A percentile compares a stretch with the other conserved stretches of the same genome.
phyloP scores from a whole-genome alignment of 1,140 invertebrate genomes.

The Cyclargus thomasi region DNA sequence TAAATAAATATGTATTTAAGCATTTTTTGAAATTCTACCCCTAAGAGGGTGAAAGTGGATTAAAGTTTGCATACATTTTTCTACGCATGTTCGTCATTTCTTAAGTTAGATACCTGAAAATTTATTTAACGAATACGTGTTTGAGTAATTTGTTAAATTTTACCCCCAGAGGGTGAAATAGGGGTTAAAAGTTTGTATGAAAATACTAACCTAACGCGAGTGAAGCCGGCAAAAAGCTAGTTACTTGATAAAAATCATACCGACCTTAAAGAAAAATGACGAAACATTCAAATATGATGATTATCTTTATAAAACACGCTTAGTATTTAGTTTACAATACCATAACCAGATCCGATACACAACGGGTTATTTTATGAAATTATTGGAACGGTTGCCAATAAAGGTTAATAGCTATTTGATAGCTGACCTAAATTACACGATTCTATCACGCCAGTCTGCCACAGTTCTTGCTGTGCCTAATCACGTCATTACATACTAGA shows the following conservation, averaged over 20 bases:
- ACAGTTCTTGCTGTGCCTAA: not conserved
- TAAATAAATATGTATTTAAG: too few relatives aligned
- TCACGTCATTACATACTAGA: not conserved
- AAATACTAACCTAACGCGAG: too few relatives aligned
- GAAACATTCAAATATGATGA: too few relatives aligned
- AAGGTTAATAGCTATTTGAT: constrained; percentile 15
- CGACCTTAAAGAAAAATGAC: not conserved
- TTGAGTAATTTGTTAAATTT: too few relatives aligned
- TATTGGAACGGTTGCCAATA: not conserved
- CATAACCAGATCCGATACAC: not conserved
- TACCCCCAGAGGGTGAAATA: too few relatives aligned
- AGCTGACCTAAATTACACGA: constrained; percentile 10
- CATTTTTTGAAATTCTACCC: too few relatives aligned
- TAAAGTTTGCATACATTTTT: too few relatives aligned
- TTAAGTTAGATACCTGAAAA: too few relatives aligned
- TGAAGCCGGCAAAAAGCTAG: not conserved
- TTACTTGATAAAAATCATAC: not conserved
- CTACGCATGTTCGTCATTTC: too few relatives aligned
- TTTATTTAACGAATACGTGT: too few relatives aligned
- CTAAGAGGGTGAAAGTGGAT: too few relatives aligned
- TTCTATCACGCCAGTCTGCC: not conserved
- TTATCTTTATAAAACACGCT: not conserved
- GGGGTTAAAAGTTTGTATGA: too few relatives aligned
- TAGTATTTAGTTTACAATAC: not conserved
- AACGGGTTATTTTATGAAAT: not conserved